Conservation (phyloP, 2,113 vertebrate species). For the Xiphorhynchus elegans region DNA sequence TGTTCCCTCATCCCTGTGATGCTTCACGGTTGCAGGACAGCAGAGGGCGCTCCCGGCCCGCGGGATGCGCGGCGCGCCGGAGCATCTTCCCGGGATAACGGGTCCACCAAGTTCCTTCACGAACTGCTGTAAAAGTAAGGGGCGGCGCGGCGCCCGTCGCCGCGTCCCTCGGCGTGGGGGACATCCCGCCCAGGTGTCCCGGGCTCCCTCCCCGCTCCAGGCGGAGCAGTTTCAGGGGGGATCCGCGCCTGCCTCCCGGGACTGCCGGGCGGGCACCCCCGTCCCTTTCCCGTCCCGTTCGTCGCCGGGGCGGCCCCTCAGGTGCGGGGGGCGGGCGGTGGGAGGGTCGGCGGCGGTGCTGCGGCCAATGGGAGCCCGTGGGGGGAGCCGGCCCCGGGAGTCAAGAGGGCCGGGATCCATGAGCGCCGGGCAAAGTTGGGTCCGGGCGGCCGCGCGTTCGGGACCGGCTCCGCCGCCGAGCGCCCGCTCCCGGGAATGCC, state of each 20-base stretch:
- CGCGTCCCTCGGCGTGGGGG: not conserved
- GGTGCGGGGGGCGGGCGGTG: not conserved
- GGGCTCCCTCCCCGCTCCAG: no score
- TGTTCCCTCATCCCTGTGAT: not conserved
- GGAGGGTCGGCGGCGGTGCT: slow-evolving; percentile 7
- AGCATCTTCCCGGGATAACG: not conserved
- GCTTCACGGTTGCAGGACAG: not conserved
- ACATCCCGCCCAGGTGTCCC: not conserved
- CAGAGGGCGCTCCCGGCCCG: slow-evolving; percentile 67
- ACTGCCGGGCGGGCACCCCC: not conserved
- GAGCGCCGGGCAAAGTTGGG: slow-evolving; percentile 61
- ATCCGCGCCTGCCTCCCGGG: not conserved
- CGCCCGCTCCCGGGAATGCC: no score
- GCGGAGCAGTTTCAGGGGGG: not conserved
- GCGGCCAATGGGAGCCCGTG: slow-evolving; percentile 15
- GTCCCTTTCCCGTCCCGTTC: not conserved
- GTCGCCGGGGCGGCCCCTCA: not conserved
- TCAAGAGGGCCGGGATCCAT: slow-evolving; percentile 2
- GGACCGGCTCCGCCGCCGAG: no score
- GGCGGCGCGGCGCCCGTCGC: not conserved
- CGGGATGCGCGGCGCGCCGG: not conserved
- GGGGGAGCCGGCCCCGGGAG: not conserved
- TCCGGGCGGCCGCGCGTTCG: not conserved
- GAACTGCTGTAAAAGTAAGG: not conserved
- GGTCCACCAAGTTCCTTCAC: no score